These are phyloP conservation scores for Ochropacha duplaris DNA, from an alignment of 2,888 invertebrate species.

Conservation along the genomic window DNA sequence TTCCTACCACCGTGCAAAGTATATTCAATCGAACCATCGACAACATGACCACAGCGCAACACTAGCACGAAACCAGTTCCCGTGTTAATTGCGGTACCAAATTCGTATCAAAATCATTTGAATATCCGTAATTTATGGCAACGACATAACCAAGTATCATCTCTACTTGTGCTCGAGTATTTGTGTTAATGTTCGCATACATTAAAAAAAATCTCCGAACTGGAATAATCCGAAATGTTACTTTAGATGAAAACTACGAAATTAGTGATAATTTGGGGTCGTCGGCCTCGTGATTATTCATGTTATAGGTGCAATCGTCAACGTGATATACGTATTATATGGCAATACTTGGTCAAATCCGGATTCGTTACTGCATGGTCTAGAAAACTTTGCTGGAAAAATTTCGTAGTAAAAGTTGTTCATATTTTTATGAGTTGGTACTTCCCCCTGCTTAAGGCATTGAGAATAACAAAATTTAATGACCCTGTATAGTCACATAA, in stretches of 20 bases:
- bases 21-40: background rate
- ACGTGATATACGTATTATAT: background rate
- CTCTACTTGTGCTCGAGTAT: slow-evolving; percentile 58
- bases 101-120: slow-evolving; percentile 80
- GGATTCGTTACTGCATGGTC: background rate
- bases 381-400: no score
- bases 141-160: slow-evolving; percentile 68
- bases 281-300: background rate
- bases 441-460: no score
- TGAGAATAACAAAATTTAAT: no score
- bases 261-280: slow-evolving; percentile 3
- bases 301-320: background rate
- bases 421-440: no score
- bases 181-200: slow-evolving; percentile 70
- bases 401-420: no score
- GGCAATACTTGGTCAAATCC: background rate
- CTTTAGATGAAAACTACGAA: slow-evolving; percentile 17
- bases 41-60: slow-evolving; percentile 34
- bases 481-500: no score
- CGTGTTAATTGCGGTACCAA: slow-evolving; percentile 81
- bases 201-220: slow-evolving; percentile 41
- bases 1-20: no score
- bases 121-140: slow-evolving; percentile 79
- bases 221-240: slow-evolving; percentile 38
- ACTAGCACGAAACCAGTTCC: slow-evolving; percentile 70